These are phyloP conservation scores for Aphrophora alni DNA, from an alignment of 2,888 invertebrate species.

Conservation along the genomic window DNA sequence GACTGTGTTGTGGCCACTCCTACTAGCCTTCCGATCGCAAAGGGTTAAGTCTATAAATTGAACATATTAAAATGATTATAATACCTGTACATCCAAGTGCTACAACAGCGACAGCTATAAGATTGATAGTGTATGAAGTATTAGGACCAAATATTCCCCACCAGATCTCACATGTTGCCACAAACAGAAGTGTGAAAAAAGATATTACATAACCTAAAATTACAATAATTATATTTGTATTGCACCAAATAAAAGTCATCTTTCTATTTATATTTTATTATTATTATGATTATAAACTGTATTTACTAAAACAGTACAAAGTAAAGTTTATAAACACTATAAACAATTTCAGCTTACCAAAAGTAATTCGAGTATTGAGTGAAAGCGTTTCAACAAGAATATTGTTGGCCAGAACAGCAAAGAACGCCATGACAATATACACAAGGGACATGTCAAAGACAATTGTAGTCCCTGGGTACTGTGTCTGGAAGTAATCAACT, in stretches of 20 bases:
- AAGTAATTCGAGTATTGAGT: slow-evolving; percentile 83
- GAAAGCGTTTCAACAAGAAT: slow-evolving; percentile 81
- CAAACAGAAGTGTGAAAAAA: slow-evolving; percentile 79
- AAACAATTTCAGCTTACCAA: slow-evolving; percentile 71
- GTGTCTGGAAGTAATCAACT: slow-evolving; percentile 87
- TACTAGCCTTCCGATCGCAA: too few species aligned
- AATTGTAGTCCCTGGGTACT: slow-evolving; percentile 84
- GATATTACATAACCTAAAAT: slow-evolving; percentile 81
- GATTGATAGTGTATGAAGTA: slow-evolving; percentile 83
- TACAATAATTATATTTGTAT: too few species aligned
- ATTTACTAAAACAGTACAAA: too few species aligned
- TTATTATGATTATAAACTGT: too few species aligned
- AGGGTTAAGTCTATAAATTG: too few species aligned
- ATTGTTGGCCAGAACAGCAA: slow-evolving; percentile 86
- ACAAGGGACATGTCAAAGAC: slow-evolving; percentile 93
- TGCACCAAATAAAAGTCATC: too few species aligned
- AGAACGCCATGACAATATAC: slow-evolving; percentile 88
- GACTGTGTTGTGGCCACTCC: too few species aligned
- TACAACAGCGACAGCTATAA: slow-evolving; percentile 83
- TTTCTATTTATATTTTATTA: too few species aligned
- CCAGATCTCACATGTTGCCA: slow-evolving; percentile 85
- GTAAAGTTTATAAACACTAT: too few species aligned
- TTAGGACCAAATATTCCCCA: slow-evolving; percentile 80
- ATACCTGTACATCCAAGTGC: slow-evolving; percentile 85
- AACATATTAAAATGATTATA: neutral